These are phyloP conservation scores for Drosophila miranda DNA, from an alignment of 1,140 invertebrate species.

Conservation along the genomic window DNA sequence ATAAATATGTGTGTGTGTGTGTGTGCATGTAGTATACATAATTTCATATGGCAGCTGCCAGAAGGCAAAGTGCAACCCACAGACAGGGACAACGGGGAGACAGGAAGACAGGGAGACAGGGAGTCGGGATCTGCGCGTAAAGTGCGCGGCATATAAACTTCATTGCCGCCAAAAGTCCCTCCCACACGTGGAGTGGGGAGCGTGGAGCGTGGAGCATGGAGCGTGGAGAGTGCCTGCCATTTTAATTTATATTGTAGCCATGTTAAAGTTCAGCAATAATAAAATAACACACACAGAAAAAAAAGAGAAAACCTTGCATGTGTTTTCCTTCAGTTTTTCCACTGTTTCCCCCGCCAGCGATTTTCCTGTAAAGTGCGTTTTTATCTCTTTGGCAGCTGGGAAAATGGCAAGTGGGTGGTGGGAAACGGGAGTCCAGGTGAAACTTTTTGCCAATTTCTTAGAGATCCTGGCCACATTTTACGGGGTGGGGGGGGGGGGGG, in stretches of 20 bases:
- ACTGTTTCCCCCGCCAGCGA: background rate
- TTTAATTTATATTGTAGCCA: constrained; percentile 79
- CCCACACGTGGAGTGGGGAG: no score
- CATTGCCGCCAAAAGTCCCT: constrained; percentile 13
- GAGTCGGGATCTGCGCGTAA: constrained; percentile 20
- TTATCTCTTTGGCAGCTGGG: constrained; percentile 69
- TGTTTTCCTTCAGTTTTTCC: constrained; percentile 20
- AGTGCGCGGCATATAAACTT: constrained; percentile 63
- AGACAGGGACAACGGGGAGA: background rate
- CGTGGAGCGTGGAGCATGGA: no score
- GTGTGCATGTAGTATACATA: constrained; percentile 29
- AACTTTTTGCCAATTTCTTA: constrained; percentile 43
- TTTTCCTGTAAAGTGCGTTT: constrained; percentile 61
- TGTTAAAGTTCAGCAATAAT: constrained; percentile 77
- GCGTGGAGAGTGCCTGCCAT: constrained; percentile 61
- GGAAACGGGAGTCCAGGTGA: constrained; percentile 3
- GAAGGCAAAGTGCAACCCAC: constrained; percentile 42
- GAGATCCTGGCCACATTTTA: constrained; percentile 7
- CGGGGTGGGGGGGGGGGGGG: no score
- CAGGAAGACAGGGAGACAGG: no score
- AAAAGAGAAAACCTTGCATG: constrained; percentile 46
- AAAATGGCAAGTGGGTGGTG: background rate
- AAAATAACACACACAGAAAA: constrained; percentile 48
- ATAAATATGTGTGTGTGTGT: background rate
- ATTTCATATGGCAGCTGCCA: constrained; percentile 60